phyloP scores from a whole-genome alignment of 1,140 invertebrate species.

The Megathymus violae region DNA sequence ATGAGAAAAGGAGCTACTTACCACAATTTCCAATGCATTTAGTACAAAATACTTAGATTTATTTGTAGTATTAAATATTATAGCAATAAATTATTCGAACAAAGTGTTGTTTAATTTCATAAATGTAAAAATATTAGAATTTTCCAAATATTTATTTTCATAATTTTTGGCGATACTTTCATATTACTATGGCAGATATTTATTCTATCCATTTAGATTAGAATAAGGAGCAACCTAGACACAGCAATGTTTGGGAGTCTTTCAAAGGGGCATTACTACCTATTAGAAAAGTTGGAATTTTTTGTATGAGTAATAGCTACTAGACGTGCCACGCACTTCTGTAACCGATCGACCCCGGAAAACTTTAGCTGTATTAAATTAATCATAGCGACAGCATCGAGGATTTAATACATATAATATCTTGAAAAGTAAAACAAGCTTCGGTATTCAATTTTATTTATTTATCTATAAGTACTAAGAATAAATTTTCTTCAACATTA shows the following conservation, averaged over 20 bases:
- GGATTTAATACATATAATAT: background rate
- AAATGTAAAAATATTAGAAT: too few species aligned
- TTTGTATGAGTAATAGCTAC: too few species aligned
- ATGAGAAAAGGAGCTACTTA: slow-evolving; percentile 61
- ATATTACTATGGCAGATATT: too few species aligned
- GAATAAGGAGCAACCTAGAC: too few species aligned
- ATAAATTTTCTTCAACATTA: slow-evolving; percentile 76
- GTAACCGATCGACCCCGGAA: too few species aligned
- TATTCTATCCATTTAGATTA: too few species aligned
- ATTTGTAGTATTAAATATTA: background rate
- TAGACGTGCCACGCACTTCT: too few species aligned
- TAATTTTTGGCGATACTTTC: too few species aligned
- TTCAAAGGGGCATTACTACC: too few species aligned
- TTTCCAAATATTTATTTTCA: too few species aligned
- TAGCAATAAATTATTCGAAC: slow-evolving; percentile 32
- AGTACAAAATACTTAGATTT: slow-evolving; percentile 48
- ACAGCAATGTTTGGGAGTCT: too few species aligned
- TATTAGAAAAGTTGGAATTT: too few species aligned
- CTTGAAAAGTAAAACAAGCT: slow-evolving; percentile 23
- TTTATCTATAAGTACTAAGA: slow-evolving; percentile 80
- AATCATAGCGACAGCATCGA: slow-evolving; percentile 30
- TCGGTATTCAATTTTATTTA: slow-evolving; percentile 58
- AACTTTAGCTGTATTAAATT: slow-evolving; percentile 18
- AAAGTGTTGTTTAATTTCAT: slow-evolving; percentile 31
- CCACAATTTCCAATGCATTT: slow-evolving; percentile 76